Base-by-base conservation (phyloP, 2,797 vertebrate species). In the Poeciliopsis gracilis region DNA sequence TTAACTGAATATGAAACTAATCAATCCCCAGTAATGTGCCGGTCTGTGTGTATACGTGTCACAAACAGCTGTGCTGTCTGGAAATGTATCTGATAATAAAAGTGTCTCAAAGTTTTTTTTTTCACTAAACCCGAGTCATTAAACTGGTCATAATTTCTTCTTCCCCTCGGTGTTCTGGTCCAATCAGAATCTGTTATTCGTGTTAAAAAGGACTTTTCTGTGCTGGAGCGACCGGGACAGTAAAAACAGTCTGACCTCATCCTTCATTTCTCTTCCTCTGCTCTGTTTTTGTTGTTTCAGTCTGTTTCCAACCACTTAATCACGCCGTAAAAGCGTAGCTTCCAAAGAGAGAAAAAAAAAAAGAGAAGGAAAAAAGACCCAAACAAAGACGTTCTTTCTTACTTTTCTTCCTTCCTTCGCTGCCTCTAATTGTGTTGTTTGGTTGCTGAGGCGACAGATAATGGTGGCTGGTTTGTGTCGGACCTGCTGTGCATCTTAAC, bases 51-150 rank as follows among this genome's bases (percentile, higher is more conserved):
- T 77, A 46, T 67, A 7, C 87, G 72, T 85, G 76, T 88, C 83
- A 81, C 41, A 90, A 91, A 92, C 95, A 95, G 95, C 94, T 94
- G 94, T 89, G 94, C 94, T 96, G 84, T 95, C 80, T 91, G 86
- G 89, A 83, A 91, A 91, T 86, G 86, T 80, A 87, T 91, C 78
- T 86, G 87, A 87, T 80, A 94, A 93, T 92, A 93, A 92, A 91
- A 86, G 73, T 78, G 77, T 2, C 69, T 80, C 15, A 4, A 72
- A 76, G 88, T 10, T 3, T n/a, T 16, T 10, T 4, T 28, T 51
- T 57, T 75, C 73, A 82, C 43, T 25, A 16, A 0, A 33, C 76
- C 74, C 74, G 51, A 77, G 55, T 79, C 28, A 81, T 74, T 77
- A 28, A 74, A 76, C 13, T n/a, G 13, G 25, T 43, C 38, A 8